phyloP scores from a whole-genome alignment of 2,797 vertebrate genomes.

The Acridotheres tristis region DNA sequence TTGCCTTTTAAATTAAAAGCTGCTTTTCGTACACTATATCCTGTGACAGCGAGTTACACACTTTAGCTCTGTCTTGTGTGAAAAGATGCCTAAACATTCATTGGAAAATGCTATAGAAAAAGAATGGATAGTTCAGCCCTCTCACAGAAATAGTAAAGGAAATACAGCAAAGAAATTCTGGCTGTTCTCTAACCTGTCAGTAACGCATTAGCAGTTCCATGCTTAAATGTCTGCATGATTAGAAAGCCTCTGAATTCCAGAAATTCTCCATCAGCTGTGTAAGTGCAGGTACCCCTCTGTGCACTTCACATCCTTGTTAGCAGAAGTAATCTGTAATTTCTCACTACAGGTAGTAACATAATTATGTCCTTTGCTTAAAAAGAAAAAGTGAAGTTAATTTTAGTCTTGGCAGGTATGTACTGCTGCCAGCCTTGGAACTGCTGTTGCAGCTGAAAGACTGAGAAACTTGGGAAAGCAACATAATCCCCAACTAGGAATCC shows the following conservation, averaged over 20 bases:
- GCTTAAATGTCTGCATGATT: not conserved
- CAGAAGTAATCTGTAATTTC: conserved; percentile 34
- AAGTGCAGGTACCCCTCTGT: not conserved
- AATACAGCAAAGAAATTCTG: not conserved
- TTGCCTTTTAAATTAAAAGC: not conserved
- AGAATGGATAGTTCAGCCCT: not conserved
- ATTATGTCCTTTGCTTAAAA: conserved; percentile 49
- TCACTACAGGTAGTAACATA: conserved; percentile 33
- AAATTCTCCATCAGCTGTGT: not conserved
- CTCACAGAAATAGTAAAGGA: not conserved
- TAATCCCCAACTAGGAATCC: not conserved
- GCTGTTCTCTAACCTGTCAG: not conserved
- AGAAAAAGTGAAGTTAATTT: conserved; percentile 50
- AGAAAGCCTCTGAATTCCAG: not conserved
- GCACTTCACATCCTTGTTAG: not conserved
- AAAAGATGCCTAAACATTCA: not conserved
- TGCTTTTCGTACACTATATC: not conserved
- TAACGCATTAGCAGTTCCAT: not conserved
- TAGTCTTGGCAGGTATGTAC: conserved; percentile 35
- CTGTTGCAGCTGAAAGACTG: conserved; percentile 32
- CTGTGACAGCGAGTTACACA: not conserved
- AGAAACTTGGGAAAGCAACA: not conserved
- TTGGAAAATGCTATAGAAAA: not conserved
- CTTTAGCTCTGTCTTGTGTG: not conserved
- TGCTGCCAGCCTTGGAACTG: conserved; percentile 21